phyloP scores from a whole-genome alignment of 2,888 invertebrate species.

The Caenorhabditis panamensis region DNA sequence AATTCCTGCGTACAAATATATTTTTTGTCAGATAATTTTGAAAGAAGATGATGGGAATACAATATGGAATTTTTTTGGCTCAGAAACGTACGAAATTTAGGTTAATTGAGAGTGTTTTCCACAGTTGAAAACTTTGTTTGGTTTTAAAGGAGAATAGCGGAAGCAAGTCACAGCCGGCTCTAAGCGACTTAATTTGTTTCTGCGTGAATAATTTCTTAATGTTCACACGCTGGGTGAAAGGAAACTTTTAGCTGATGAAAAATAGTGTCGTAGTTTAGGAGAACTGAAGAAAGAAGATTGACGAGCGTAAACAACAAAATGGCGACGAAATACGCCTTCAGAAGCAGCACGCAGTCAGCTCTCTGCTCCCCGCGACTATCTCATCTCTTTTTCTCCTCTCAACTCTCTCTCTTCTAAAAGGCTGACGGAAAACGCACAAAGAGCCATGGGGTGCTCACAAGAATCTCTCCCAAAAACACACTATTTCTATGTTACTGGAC shows the following conservation, averaged over 20 bases:
- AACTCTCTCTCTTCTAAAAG: constrained; percentile 26
- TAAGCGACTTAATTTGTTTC: constrained; percentile 14
- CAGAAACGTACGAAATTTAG: no score
- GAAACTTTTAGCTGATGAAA: constrained; percentile 14
- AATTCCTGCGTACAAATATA: no score
- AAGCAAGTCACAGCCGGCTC: neutral
- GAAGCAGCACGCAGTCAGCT: constrained; percentile 53
- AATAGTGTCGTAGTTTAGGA: neutral
- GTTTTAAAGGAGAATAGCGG: no score
- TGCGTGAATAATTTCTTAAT: constrained; percentile 32
- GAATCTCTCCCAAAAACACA: constrained; percentile 35
- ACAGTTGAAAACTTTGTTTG: no score
- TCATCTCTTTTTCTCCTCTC: constrained; percentile 17
- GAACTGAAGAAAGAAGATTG: constrained; percentile 23
- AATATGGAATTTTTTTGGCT: no score
- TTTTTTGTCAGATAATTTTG: no score
- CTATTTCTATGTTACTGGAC: constrained; percentile 21
- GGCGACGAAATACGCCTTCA: constrained; percentile 58
- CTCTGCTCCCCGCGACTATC: constrained; percentile 38
- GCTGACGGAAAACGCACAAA: constrained; percentile 58
- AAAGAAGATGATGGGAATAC: no score
- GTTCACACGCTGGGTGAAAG: constrained; percentile 19
- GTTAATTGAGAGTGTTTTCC: no score
- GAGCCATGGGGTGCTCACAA: constrained; percentile 29
- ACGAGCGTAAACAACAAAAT: constrained; percentile 56